Conservation (phyloP, 2,797 vertebrate genomes). For the Danionella dracula region DNA sequence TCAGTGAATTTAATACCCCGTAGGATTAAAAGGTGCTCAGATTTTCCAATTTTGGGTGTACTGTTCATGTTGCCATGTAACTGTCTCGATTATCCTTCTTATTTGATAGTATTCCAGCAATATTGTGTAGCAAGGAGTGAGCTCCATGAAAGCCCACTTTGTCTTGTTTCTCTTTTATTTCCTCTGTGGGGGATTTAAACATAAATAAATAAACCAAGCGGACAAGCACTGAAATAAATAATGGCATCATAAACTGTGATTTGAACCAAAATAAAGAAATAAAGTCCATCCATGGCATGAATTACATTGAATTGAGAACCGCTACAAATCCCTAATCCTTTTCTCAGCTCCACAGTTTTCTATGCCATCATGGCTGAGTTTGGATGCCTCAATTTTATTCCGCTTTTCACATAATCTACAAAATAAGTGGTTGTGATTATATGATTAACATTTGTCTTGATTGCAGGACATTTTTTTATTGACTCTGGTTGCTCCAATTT, state of each 20-base stretch:
- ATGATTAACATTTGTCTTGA: no score
- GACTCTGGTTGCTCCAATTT: no score
- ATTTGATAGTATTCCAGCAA: background rate
- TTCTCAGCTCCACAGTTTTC: background rate
- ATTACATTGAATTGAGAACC: background rate
- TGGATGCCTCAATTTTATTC: no score
- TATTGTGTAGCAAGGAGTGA: background rate
- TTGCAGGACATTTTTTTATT: no score
- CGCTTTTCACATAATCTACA: no score
- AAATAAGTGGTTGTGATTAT: no score
- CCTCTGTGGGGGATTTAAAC: background rate
- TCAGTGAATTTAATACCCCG: no score
- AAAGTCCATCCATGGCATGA: no score
- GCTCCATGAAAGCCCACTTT: no score
- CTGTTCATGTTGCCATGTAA: background rate
- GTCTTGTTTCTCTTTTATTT: background rate
- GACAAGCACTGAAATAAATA: background rate
- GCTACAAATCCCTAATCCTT: background rate
- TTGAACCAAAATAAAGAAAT: background rate
- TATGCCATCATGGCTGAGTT: background rate
- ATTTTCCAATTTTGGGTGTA: background rate
- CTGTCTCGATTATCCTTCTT: background rate
- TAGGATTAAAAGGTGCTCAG: no score
- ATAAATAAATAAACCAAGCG: background rate
- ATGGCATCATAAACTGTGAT: background rate